Base-by-base conservation (phyloP, 2,888 invertebrate species). In the Parasteatoda lunata region DNA sequence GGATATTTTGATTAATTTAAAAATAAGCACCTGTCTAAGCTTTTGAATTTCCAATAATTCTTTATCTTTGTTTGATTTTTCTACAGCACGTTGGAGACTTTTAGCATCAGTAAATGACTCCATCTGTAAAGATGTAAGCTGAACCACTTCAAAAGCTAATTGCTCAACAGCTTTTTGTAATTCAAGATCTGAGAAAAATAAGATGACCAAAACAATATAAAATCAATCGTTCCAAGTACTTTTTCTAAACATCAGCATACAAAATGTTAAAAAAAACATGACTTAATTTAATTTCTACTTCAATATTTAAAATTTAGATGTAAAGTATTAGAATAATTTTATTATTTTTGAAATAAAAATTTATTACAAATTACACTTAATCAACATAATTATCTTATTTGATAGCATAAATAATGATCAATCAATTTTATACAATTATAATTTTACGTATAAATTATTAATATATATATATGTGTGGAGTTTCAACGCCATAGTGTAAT, bases 1-100 rank as follows among this genome's bases (percentile, higher is more conserved):
- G 54, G 54, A 69, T 15, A 45, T 6, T 47, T 30, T 30, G 30
- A n/a, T n/a, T n/a, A n/a, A n/a, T n/a, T n/a, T n/a, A n/a, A n/a
- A n/a, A 1, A 30, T 45, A 64, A 51, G 59, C 54, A 71, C 88
- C 75, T 88, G 88, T 78, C 88, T 78, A 9, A 88, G 45, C 54
- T 88, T 88, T 54, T 83, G 54, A 11, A 88, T 47, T 83, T 88
- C 88, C 47, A 88, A 59, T 52, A 70, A 15, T 49, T 82, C 79
- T 49, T 66, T 73, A 11, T 81, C 76, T 47, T 79, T 83, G 47
- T 66, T 47, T 51, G 79, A 48, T 79, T 88, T 88, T 30, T 88
- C 79, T 4, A 83, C 79, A n/a, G 71, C 70, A 8, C 88, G 70
- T 48, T 79, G 66, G 9, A 83, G 64, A n/a, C 49, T 88, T 71